Evolutionary conservation across 2,888 invertebrate genomes (phyloP).

Genomic region (Hydroisotoma schaefferi): DNA sequence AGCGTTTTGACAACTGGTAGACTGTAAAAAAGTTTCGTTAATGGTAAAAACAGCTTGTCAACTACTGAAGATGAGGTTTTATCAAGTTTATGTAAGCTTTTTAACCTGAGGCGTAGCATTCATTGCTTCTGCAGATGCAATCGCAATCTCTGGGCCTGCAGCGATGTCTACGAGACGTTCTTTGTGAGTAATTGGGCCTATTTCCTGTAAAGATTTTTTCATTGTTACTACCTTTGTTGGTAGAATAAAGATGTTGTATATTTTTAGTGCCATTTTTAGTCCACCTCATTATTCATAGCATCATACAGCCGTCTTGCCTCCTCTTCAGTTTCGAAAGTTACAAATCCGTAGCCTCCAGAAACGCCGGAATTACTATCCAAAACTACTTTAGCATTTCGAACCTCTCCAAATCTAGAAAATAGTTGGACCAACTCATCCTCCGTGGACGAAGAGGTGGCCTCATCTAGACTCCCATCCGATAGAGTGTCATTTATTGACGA

Average conservation of each 20-base stretch:
- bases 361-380: slow-evolving; percentile 91
- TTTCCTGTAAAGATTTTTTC: too few relatives aligned
- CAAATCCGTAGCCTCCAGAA: slow-evolving; percentile 86
- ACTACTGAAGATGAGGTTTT: neutral
- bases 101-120: too few relatives aligned
- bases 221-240: too few relatives aligned
- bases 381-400: slow-evolving; percentile 87
- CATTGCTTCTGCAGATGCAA: too few relatives aligned
- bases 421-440: slow-evolving; percentile 87
- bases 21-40: slow-evolving; percentile 16
- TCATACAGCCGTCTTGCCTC: slow-evolving; percentile 62
- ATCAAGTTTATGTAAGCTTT: neutral
- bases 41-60: neutral
- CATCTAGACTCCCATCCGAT: slow-evolving; percentile 91
- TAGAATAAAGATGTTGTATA: too few relatives aligned
- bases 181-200: slow-evolving; percentile 56
- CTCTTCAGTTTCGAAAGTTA: slow-evolving; percentile 81
- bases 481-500: slow-evolving; percentile 69
- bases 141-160: slow-evolving; percentile 80
- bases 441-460: slow-evolving; percentile 87
- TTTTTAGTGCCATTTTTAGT: neutral
- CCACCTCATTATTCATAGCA: slow-evolving; percentile 14
- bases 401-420: slow-evolving; percentile 81
- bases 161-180: slow-evolving; percentile 81
- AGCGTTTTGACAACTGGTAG: slow-evolving; percentile 31